Base-by-base conservation (phyloP, 2,888 invertebrate genomes). In the Sisyra terminalis region DNA sequence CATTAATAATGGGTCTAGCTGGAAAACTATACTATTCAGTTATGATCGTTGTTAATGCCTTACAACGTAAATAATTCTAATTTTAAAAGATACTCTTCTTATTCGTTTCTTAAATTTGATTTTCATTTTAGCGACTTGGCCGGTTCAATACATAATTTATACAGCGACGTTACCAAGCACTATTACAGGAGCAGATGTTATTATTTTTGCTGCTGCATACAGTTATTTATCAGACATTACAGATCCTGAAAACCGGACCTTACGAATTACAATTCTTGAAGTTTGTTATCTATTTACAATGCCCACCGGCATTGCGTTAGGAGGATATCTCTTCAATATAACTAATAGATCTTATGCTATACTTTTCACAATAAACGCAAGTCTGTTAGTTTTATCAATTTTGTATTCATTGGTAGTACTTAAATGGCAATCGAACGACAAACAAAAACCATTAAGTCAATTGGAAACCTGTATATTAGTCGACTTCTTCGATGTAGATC, bases 211-310 rank as follows among this genome's bases (percentile, higher is more conserved):
- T 2, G 76, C 78, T 0, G 78, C 78, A 46, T 85, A 84, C 54
- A 69, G 84, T 0, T 89, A 89, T 56, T 70, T 90, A 39, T 76
- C 86, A 1, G 88, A 89, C 52, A 70, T 87, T 14, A 75, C 86
- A 0, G 70, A 75, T 0, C 50, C 72, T 2, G 62, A 73, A 45
- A 73, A 76, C 50, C 69, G 89, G 45, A 90, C 90, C 0, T 57
- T 84, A 14, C 66, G 89, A 46, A 78, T 90, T 3, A 83, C 86
- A 0, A 74, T 92, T 40, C 59, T 90, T 43, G 90, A 92, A 55
- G 73, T 81, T 0, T 76, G 81, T 51, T 85, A 88, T 54, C 70
- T 90, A 50, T 73, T 78, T 44, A 81, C 90, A 0, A 83, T 87
- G 73, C 88, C 89, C 0, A 69, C 76, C 1, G 90, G 92, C 35